Base-by-base conservation (phyloP, 2,888 invertebrate species). In the Cyaniris semiargus region DNA sequence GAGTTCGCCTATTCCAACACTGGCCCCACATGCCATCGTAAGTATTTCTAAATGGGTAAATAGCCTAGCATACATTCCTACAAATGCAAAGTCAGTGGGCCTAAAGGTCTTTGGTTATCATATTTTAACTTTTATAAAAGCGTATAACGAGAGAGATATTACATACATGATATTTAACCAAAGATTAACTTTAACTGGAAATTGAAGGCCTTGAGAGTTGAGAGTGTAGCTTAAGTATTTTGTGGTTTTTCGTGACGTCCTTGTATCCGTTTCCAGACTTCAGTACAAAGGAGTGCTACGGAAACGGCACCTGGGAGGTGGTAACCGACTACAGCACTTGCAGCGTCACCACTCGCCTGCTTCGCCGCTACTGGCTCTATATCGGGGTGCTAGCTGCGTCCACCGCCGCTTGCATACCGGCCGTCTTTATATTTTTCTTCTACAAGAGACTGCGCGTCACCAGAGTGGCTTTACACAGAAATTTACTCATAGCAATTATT, bases 241-340 rank as follows among this genome's bases (percentile, higher is more conserved):
- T n/a, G n/a, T n/a, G n/a, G n/a, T n/a, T n/a, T n/a, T n/a, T n/a
- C n/a, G n/a, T n/a, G n/a, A n/a, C n/a, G n/a, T n/a, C n/a, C n/a
- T n/a, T n/a, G n/a, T n/a, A n/a, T n/a, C n/a, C n/a, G n/a, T n/a
- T n/a, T n/a, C n/a, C 83, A 96, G 96, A 95, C 86, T 94, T 89
- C 85, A 95, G 95, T 82, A 89, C 86, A 79, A 96, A 96, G 83
- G 83, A 89, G 78, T 96, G 96, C 84, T 88, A 87, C 78, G 74
- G 80, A 0, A 94, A 95, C 81, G 93, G 90, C 0, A 92, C 91
- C 0, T 96, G 96, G 96, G 94, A 94, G 76, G 84, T 91, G 0
- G 89, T 92, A 78, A 96, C 96, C 0, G 94, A 96, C 82, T 96
- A 96, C 85, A 86, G 86, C 44, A 87, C 91, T 0, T 96, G 96